phyloP scores from a whole-genome alignment of 2,888 invertebrate genomes.

The Aelia acuminata region DNA sequence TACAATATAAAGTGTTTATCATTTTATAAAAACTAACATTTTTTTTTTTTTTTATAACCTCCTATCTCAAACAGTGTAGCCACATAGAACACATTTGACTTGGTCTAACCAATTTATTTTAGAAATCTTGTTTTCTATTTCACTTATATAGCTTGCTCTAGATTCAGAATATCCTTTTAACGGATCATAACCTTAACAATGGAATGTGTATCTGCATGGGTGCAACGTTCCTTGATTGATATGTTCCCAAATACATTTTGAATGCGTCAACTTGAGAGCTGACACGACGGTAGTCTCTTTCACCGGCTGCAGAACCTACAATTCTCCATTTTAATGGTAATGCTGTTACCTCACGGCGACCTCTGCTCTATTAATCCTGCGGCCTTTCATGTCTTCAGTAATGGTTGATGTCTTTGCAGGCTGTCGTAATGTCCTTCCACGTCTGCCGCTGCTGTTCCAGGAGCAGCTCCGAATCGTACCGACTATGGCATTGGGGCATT shows the following conservation, averaged over 20 bases:
- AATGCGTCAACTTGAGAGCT: background rate
- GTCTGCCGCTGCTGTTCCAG: background rate
- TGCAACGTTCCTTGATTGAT: conserved; percentile 8
- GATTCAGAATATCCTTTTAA: background rate
- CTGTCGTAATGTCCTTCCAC: conserved; percentile 33
- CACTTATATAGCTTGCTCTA: background rate
- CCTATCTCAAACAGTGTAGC: too few relatives aligned
- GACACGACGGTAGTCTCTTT: background rate
- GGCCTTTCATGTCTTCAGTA: conserved; percentile 40
- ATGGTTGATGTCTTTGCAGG: conserved; percentile 18
- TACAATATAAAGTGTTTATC: too few relatives aligned
- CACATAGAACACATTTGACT: too few relatives aligned
- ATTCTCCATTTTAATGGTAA: conserved; percentile 35
- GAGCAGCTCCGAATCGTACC: background rate
- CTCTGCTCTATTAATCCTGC: background rate
- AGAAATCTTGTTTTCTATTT: background rate
- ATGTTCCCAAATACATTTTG: conserved; percentile 9
- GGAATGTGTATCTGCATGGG: background rate
- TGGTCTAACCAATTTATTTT: background rate
- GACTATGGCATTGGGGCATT: too few relatives aligned
- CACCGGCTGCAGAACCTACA: background rate
- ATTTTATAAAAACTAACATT: too few relatives aligned
- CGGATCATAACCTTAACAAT: background rate
- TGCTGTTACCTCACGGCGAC: conserved; percentile 4
- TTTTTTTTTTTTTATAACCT: too few relatives aligned